Base-by-base conservation (phyloP, 2,888 invertebrate species). In the Mylabris sibirica region DNA sequence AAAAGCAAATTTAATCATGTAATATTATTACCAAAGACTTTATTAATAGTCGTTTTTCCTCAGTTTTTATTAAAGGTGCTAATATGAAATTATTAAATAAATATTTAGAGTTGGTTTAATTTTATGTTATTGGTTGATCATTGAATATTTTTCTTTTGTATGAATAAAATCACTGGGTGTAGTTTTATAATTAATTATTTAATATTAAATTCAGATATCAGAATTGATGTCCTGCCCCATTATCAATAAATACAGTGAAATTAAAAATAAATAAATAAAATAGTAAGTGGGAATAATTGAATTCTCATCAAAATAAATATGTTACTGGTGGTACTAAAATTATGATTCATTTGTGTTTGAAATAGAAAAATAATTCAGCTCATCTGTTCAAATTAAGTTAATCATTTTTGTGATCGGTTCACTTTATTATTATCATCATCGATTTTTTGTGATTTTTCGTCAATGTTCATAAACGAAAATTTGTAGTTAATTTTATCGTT, bases 401-500 rank as follows among this genome's bases (percentile, higher is more conserved):
- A 30, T 30, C 30, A 30, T 3, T 30, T 0, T 30, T 3, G 3
- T 30, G 30, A 30, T 30, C 30, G 30, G 30, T 30, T 30, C 30
- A 30, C 8, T 30, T 30, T 30, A 30, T 30, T 30, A 30, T 30
- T 30, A 30, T 30, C 8, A 30, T 30, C 30, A 30, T 30, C 30
- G 30, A 30, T 30, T 30, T n/a, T 30, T 30, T 30, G 30, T 69
- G 71, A 72, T 73, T 65, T 66, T 65, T 75, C 71, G 70, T 73
- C 66, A 73, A 74, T 75, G 65, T 74, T 70, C 72, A 73, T 74
- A 71, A 68, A 69, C 65, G 72, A 68, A 20, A 20, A 63, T 41
- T n/a, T 71, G 61, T 64, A 73, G 73, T 76, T 74, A 75, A 74
- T 75, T n/a, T 3, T 59, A 67, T 71, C 30, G 30, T 30, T 30